Evolutionary conservation across 2,113 vertebrate genomes (phyloP).

Genomic region (Sminthopsis crassicaudata): DNA sequence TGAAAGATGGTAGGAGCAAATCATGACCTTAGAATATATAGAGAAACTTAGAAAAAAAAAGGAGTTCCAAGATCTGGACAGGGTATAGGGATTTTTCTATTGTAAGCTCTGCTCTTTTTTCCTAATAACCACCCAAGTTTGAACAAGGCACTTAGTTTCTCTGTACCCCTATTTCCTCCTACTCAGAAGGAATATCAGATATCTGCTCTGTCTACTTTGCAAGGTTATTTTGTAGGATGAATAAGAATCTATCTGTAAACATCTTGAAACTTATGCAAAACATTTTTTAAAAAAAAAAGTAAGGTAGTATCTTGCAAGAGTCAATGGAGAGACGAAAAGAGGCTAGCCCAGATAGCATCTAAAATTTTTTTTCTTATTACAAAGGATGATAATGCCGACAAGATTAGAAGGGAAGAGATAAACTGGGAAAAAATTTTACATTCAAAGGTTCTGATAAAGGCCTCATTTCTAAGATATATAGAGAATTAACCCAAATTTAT

Average conservation of each 20-base stretch:
- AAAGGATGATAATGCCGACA: neutral
- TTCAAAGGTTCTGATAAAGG: too few relatives aligned
- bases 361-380: neutral
- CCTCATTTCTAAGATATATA: too few relatives aligned
- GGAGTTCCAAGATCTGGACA: neutral
- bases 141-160: neutral
- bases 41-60: neutral
- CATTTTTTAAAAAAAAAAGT: neutral
- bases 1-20: neutral
- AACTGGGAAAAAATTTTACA: too few relatives aligned
- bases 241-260: neutral
- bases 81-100: neutral
- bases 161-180: neutral
- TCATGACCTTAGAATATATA: neutral
- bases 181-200: neutral
- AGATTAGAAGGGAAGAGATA: too few relatives aligned
- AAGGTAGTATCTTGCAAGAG: neutral
- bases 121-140: neutral
- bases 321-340: neutral
- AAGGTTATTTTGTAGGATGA: neutral
- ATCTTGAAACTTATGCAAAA: neutral
- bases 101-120: neutral
- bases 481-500: too few relatives aligned
- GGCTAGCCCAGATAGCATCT: neutral
- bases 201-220: neutral